A percentile compares a stretch with the other conserved stretches of the same genome.
phyloP scores from a whole-genome alignment of 2,113 vertebrate genomes.

The Seriola quinqueradiata region DNA sequence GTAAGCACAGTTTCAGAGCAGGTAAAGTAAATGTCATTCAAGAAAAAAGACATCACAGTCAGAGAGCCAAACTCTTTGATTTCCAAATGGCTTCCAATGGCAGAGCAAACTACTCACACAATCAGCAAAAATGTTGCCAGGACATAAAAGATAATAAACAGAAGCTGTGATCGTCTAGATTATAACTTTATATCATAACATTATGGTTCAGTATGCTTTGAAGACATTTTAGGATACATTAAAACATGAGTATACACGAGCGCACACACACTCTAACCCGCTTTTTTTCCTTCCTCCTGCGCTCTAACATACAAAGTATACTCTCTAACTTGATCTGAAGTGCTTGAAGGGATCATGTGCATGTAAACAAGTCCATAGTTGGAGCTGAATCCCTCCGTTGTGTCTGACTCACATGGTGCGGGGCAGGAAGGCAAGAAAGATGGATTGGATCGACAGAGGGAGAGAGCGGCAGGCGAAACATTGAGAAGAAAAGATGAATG shows the following conservation, averaged over 20 bases:
- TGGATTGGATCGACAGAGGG: constrained; percentile 28
- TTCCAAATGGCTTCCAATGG: constrained; percentile 23
- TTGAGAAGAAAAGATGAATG: constrained; percentile 46
- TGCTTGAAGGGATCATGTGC: constrained; percentile 39
- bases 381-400: constrained; percentile 46
- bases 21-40: neutral
- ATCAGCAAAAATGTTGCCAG: constrained; percentile 2
- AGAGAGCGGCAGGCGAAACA: constrained; percentile 13
- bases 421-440: constrained; percentile 31
- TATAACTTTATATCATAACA: neutral
- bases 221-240: neutral
- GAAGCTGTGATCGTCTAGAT: neutral
- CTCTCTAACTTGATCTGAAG: constrained; percentile 32
- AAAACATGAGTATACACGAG: neutral
- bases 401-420: constrained; percentile 10
- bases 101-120: neutral
- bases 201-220: constrained; percentile 1
- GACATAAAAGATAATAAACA: neutral
- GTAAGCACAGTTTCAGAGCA: neutral
- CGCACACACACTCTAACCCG: neutral
- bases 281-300: neutral
- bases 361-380: constrained; percentile 61
- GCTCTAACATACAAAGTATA: neutral
- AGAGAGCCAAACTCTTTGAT: neutral
- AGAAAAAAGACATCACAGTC: neutral